phyloP scores from a whole-genome alignment of 2,888 invertebrate species.

The Apodemia mormo region DNA sequence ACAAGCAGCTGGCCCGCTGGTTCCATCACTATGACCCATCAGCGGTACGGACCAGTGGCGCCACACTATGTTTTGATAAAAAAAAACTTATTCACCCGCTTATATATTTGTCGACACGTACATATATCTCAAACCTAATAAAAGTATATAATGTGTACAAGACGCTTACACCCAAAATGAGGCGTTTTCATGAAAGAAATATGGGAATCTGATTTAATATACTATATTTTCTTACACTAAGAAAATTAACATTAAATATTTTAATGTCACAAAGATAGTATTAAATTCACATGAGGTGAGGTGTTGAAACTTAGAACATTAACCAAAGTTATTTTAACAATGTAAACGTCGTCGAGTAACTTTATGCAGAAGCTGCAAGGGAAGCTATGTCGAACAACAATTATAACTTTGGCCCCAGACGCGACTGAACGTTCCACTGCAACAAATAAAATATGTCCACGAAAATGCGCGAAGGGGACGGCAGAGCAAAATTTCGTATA shows the following conservation, averaged over 20 bases:
- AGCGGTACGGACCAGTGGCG: too few species aligned
- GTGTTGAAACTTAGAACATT: conserved; percentile 64
- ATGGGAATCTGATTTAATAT: too few species aligned
- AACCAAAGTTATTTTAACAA: conserved; percentile 75
- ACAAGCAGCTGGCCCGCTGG: too few species aligned
- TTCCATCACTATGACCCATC: too few species aligned
- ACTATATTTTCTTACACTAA: too few species aligned
- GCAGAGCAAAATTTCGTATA: conserved; percentile 75
- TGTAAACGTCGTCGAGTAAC: conserved; percentile 67
- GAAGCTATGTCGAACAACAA: conserved; percentile 79
- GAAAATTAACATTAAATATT: background rate
- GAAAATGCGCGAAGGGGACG: conserved; percentile 73
- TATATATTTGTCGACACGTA: too few species aligned
- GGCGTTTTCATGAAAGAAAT: too few species aligned
- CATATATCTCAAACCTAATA: too few species aligned
- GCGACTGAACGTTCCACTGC: conserved; percentile 67
- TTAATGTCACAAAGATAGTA: conserved; percentile 32
- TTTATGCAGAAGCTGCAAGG: conserved; percentile 76
- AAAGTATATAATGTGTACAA: too few species aligned
- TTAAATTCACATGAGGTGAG: conserved; percentile 33
- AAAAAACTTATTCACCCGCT: too few species aligned
- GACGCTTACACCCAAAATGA: too few species aligned
- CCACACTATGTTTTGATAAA: too few species aligned
- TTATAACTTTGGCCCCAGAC: conserved; percentile 78
- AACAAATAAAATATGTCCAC: conserved; percentile 79